These are phyloP conservation scores for Trididemnum clinides DNA, from an alignment of 23 tunicate genomes.

Conservation along the genomic window DNA sequence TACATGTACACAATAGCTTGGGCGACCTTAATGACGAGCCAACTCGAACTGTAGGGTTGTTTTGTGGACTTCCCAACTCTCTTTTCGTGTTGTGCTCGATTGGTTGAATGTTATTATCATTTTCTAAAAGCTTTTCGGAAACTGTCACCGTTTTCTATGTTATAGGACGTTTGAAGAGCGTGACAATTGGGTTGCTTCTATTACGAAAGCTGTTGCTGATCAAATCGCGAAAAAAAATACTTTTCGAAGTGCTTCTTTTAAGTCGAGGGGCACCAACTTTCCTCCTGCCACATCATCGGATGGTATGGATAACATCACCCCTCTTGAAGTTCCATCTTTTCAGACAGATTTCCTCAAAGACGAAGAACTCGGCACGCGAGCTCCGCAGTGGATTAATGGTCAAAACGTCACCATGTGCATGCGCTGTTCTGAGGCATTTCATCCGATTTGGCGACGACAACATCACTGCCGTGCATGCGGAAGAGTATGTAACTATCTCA, in stretches of 20 bases:
- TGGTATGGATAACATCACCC: background rate
- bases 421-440: background rate
- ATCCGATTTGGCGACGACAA: background rate
- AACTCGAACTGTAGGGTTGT: no score
- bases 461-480: background rate
- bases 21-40: no score
- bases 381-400: background rate
- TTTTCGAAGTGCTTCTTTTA: background rate
- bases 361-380: background rate
- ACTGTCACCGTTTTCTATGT: no score
- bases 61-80: no score
- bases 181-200: background rate
- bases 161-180: no score
- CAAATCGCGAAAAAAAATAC: background rate
- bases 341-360: background rate
- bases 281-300: background rate
- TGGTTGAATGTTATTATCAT: no score
- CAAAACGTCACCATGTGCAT: background rate
- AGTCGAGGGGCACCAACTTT: background rate
- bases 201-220: background rate
- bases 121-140: no score
- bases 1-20: no score
- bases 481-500: background rate
- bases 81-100: no score
- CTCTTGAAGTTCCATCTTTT: background rate